A percentile compares a stretch with the other conserved stretches of the same genome.
Conservation (phyloP, 2,113 vertebrate genomes). For the Vulpes lagopus region DNA sequence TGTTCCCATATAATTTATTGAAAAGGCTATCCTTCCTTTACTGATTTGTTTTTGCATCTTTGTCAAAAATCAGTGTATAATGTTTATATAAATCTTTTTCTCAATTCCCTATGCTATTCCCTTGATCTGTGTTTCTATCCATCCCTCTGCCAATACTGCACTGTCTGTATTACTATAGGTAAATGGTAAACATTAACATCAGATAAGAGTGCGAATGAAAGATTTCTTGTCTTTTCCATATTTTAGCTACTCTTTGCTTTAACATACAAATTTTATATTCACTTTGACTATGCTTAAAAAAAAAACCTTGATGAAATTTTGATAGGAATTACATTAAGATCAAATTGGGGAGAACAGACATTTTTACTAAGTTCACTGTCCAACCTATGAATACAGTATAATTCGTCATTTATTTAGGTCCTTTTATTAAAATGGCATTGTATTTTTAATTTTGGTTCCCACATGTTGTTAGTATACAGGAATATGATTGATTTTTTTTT, state of each 20-base stretch:
- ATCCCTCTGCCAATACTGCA: neutral
- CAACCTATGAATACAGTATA: neutral
- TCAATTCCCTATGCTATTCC: neutral
- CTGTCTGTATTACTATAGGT: neutral
- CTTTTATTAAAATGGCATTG: neutral
- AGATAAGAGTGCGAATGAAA: neutral
- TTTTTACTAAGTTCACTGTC: neutral
- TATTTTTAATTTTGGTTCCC: neutral
- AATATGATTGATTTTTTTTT: neutral
- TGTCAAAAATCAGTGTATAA: neutral
- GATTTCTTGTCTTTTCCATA: neutral
- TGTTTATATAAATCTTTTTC: neutral
- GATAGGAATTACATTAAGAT: neutral
- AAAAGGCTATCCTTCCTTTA: neutral
- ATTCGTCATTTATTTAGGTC: neutral
- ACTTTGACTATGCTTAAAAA: neutral
- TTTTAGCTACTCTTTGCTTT: neutral
- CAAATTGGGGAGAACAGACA: neutral
- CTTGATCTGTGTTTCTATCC: neutral
- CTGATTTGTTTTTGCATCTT: neutral
- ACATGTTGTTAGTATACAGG: neutral
- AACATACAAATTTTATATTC: neutral
- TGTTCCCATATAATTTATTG: neutral
- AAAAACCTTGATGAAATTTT: neutral
- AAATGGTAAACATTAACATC: neutral